These are phyloP conservation scores for Acromyrmex echinatior DNA, from an alignment of 1,140 invertebrate genomes.

Conservation along the genomic window DNA sequence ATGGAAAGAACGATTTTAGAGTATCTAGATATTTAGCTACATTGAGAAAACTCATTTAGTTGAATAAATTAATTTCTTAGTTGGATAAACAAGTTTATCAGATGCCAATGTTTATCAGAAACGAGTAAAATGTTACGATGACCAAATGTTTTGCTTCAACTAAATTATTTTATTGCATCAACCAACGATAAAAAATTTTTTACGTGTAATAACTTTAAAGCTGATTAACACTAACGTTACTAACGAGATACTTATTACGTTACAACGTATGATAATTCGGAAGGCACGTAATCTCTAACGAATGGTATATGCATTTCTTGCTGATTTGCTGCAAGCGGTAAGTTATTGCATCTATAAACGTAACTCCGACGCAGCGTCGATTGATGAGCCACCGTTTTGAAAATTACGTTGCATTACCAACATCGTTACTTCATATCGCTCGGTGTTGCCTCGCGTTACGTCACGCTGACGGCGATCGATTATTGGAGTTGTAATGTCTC, in stretches of 20 bases:
- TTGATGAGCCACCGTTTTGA: constrained; percentile 57
- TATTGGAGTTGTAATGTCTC: constrained; percentile 46
- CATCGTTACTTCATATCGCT: constrained; percentile 43
- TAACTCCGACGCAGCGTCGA: not conserved
- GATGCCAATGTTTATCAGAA: too few relatives aligned
- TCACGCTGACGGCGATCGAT: constrained; percentile 49
- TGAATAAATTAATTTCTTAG: too few relatives aligned
- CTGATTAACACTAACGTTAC: not conserved
- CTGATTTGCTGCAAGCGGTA: constrained; percentile 26
- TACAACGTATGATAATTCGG: not conserved
- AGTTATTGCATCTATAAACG: constrained; percentile 22
- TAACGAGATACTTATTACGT: constrained; percentile 1
- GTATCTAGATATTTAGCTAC: too few relatives aligned
- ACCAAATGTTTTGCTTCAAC: too few relatives aligned
- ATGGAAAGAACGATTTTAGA: too few relatives aligned
- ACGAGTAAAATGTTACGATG: too few relatives aligned
- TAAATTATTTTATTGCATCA: too few relatives aligned
- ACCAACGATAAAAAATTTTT: too few relatives aligned
- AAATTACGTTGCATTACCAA: constrained; percentile 42
- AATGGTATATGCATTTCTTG: not conserved
- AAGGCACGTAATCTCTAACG: constrained; percentile 17
- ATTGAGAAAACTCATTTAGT: too few relatives aligned
- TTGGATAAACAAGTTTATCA: too few relatives aligned
- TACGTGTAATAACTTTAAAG: too few relatives aligned
- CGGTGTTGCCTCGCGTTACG: constrained; percentile 32